Base-by-base conservation (phyloP, 2,797 vertebrate species). In the Urophycis tenuis region DNA sequence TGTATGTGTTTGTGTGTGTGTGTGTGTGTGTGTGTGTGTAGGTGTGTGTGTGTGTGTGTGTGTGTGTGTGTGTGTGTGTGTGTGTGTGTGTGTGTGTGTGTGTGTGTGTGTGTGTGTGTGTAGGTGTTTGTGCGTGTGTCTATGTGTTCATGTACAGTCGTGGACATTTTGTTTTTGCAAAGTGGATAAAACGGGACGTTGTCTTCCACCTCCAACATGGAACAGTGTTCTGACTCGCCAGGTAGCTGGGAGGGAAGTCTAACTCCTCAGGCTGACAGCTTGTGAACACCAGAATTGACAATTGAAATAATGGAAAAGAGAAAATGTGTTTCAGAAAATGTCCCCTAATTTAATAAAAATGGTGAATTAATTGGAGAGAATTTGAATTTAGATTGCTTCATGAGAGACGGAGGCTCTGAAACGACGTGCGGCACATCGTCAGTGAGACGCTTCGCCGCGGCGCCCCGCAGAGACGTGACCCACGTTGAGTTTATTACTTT, bases 21-120 rank as follows among this genome's bases (percentile, higher is more conserved):
- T 76, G 79, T 80, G 79, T 72, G 69, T 35, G 84, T 84, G 73
- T 78, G 84, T 82, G 85, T 81, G 75, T 86, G 80, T 83, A 74
- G 74, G 78, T 82, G 83, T 76, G 71, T 35, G 71, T 72, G 71
- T 35, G 71, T 36, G 71, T 36, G 33, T 72, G 71, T 36, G 33
- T 72, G 49, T 64, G 79, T 77, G 79, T 80, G 14, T 45, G 41
- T 19, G 14, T 45, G 14, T 45, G 41, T 5, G 15, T 49, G 80
- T 83, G 76, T 75, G 78, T 82, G 82, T 76, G 72, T 39, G 72
- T 73, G 72, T 25, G 72, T 39, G 72, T 39, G 22, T 73, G 72
- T 39, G 34, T 73, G 49, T 64, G 79, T 77, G 79, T 80, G 79
- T 73, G 70, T 36, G 84, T 84, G 72, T 78, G 84, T 82, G 85